Percentiles rank a stretch among this genome's conserved stretches.
Conservation (phyloP, 2,113 vertebrate species). For the Oceanites oceanicus region DNA sequence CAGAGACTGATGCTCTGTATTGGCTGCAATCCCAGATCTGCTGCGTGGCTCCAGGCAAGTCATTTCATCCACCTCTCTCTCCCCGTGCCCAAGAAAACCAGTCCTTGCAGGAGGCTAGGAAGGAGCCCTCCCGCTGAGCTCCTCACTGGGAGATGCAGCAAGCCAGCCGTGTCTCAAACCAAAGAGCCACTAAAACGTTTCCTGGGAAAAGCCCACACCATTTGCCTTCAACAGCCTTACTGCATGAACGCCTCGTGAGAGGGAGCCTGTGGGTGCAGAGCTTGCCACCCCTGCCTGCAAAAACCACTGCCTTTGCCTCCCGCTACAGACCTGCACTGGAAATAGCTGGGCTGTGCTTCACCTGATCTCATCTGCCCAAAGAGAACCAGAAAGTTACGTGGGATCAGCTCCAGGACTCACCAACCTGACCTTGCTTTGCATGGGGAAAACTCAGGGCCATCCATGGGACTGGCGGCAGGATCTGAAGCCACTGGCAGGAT, state of each 20-base stretch:
- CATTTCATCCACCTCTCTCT: neutral
- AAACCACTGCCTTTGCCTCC: neutral
- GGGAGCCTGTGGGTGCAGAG: neutral
- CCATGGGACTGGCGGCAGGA: neutral
- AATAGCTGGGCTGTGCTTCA: neutral
- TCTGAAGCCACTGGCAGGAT: neutral
- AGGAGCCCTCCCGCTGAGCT: neutral
- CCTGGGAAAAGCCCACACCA: neutral
- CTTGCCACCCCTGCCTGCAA: neutral
- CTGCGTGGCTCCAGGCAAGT: neutral
- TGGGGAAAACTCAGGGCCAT: neutral
- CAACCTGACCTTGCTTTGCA: neutral
- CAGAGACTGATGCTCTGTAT: neutral
- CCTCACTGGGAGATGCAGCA: neutral
- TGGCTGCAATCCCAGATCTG: neutral
- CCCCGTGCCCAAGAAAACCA: neutral
- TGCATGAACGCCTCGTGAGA: accelerated
- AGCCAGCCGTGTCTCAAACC: neutral
- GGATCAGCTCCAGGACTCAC: neutral
- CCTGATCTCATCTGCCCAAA: accelerated
- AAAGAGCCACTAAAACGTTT: neutral
- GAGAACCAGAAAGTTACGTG: neutral
- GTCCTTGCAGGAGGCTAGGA: neutral
- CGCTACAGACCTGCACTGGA: neutral
- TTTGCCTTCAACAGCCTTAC: neutral